A percentile compares a stretch with the other conserved stretches of the same genome.
Conservation (phyloP, 1,140 invertebrate species). For the Papilio helenus region DNA sequence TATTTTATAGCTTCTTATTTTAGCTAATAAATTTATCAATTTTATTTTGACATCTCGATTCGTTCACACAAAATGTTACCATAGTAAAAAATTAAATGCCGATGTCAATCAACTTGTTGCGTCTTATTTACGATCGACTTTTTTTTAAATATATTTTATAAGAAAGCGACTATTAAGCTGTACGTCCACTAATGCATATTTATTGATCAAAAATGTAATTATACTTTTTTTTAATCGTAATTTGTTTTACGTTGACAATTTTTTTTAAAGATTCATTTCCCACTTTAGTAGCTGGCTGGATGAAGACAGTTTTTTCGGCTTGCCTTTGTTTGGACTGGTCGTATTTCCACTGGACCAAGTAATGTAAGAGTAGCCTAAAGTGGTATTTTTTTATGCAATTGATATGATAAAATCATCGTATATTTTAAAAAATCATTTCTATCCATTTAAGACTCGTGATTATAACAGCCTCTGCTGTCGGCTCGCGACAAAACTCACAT, state of each 20-base stretch:
- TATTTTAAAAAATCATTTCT: background rate
- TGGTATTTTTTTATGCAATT: no score
- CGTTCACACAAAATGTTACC: conserved; percentile 35
- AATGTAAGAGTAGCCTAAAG: no score
- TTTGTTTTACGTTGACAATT: background rate
- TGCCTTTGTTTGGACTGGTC: no score
- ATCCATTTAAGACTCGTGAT: conserved; percentile 7
- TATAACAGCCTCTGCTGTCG: conserved; percentile 33
- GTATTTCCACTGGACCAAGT: no score
- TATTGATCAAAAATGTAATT: background rate
- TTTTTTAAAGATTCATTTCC: no score
- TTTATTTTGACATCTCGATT: conserved; percentile 37
- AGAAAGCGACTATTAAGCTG: background rate
- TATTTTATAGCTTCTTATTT: conserved; percentile 32
- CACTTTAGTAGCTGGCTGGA: no score
- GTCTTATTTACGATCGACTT: conserved; percentile 24
- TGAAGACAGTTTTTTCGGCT: no score
- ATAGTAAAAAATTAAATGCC: conserved; percentile 31
- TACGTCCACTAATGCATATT: background rate
- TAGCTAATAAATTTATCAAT: conserved; percentile 30
- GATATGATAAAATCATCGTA: no score
- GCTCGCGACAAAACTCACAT: conserved; percentile 69
- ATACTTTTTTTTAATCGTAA: background rate
- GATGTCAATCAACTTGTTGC: conserved; percentile 31
- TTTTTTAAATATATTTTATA: conserved; percentile 22